Percentiles rank a stretch among this genome's conserved stretches.
phyloP scores from a whole-genome alignment of 2,113 vertebrate species.

The Nymphicus hollandicus region DNA sequence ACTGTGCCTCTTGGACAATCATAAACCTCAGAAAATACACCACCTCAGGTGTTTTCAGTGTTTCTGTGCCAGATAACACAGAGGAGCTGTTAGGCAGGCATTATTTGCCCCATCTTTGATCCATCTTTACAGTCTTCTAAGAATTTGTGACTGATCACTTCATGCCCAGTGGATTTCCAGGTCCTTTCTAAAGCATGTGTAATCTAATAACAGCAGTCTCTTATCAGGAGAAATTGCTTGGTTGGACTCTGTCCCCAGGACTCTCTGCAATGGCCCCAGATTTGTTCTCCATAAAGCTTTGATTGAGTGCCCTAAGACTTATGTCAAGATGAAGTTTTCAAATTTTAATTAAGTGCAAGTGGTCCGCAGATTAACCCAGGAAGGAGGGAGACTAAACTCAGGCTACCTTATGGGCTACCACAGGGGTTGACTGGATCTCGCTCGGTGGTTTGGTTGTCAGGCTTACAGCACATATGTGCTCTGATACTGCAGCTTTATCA shows the following conservation, averaged over 20 bases:
- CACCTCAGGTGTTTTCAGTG: not conserved
- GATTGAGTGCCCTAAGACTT: not conserved
- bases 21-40: not conserved
- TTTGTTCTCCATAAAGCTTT: not conserved
- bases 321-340: not conserved
- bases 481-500: not conserved
- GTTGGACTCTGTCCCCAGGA: not conserved
- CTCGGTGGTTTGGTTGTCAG: not conserved
- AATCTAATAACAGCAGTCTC: not conserved
- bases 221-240: not conserved
- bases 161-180: not conserved
- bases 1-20: not conserved
- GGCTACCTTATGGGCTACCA: not conserved
- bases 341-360: not conserved
- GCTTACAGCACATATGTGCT: fast-evolving
- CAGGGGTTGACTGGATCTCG: not conserved
- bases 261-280: not conserved
- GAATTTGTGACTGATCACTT: not conserved
- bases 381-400: not conserved
- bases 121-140: not conserved
- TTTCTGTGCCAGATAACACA: not conserved
- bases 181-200: not conserved
- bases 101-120: not conserved
- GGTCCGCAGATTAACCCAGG: not conserved
- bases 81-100: not conserved